Evolutionary conservation across 2,797 vertebrate genomes (phyloP).

Genomic region (Catharus ustulatus): DNA sequence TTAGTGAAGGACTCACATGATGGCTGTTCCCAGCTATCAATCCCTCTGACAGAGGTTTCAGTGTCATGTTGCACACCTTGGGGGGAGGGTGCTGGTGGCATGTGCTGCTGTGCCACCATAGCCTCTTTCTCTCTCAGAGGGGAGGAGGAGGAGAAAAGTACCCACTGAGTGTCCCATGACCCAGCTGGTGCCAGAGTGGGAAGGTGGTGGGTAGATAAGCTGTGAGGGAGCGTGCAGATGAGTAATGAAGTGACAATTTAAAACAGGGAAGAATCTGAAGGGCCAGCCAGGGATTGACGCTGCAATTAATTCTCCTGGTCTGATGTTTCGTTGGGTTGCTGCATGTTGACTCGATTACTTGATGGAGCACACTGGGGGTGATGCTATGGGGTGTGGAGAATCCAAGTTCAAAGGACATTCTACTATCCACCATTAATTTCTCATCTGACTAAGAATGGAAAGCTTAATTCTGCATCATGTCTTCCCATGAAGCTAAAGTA

Average conservation of each 20-base stretch:
- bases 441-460: background rate
- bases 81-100: background rate
- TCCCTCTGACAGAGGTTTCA: background rate
- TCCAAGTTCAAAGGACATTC: background rate
- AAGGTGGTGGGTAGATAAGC: background rate
- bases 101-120: background rate
- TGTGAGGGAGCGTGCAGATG: background rate
- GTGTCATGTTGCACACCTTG: background rate
- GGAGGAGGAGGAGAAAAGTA: background rate
- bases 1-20: background rate
- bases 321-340: conserved; percentile 1
- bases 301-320: conserved; percentile 22
- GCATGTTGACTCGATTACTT: background rate
- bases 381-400: background rate
- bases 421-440: background rate
- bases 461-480: background rate
- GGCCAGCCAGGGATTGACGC: background rate
- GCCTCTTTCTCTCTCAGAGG: background rate
- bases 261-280: background rate
- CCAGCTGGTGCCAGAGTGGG: background rate
- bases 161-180: background rate
- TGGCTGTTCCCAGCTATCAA: background rate
- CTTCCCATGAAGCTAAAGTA: background rate
- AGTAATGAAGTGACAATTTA: conserved; percentile 3
- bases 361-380: background rate